Conservation (phyloP, 2,888 invertebrate genomes). For the Malacosoma neustria region DNA sequence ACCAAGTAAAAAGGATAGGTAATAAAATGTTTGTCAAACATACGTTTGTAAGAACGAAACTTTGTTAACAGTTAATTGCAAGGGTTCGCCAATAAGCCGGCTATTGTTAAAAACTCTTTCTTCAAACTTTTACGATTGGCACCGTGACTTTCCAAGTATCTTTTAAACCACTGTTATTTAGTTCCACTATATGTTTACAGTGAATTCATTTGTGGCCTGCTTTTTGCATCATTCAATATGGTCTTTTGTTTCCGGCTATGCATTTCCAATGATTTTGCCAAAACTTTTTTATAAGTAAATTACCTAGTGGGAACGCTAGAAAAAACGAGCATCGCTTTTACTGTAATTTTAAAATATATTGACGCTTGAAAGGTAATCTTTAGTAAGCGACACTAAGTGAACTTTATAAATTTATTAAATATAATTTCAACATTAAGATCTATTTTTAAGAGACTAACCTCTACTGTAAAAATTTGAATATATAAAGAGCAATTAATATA, state of each 20-base stretch:
- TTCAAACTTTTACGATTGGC: constrained; percentile 12
- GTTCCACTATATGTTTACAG: neutral
- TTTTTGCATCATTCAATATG: neutral
- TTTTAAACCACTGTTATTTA: constrained; percentile 9
- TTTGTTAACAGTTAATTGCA: constrained; percentile 55
- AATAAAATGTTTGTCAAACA: constrained; percentile 50
- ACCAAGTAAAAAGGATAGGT: constrained; percentile 38
- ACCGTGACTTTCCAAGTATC: constrained; percentile 2
- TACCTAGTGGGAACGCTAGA: too few species aligned
- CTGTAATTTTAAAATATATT: too few species aligned
- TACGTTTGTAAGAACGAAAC: constrained; percentile 28
- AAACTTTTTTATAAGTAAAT: too few species aligned
- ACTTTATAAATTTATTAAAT: too few species aligned
- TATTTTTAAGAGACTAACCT: too few species aligned
- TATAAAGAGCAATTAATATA: too few species aligned
- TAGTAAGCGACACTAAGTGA: too few species aligned
- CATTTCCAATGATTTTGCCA: constrained; percentile 12
- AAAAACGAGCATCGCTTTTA: too few species aligned
- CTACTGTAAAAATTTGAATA: too few species aligned
- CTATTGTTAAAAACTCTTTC: constrained; percentile 46
- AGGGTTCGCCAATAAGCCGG: constrained; percentile 53
- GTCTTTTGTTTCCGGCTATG: neutral
- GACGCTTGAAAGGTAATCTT: too few species aligned
- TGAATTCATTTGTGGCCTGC: neutral
- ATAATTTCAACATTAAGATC: too few species aligned